Evolutionary conservation across 1,140 invertebrate species (phyloP).

Genomic region (Solen grandis): DNA sequence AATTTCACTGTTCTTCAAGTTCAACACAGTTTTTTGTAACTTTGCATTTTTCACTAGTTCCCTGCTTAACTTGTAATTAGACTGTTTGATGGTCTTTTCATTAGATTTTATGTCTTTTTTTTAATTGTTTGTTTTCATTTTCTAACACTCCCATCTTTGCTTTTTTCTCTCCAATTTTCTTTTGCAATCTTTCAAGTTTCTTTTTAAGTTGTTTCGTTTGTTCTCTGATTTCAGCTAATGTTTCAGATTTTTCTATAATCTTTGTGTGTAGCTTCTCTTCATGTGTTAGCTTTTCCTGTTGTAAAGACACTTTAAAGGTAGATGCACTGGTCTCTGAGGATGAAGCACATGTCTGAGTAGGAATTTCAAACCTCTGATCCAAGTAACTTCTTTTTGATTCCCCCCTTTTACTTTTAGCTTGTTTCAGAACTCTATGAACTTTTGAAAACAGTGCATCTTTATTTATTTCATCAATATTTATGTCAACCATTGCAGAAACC

Average conservation of each 20-base stretch:
- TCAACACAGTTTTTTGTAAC: not conserved
- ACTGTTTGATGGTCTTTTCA: not conserved
- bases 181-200: constrained; percentile 17
- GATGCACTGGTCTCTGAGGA: constrained; percentile 1
- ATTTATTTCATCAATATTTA: constrained; percentile 17
- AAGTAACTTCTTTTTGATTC: constrained; percentile 4
- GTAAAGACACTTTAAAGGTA: not conserved
- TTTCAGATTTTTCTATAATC: constrained; percentile 2
- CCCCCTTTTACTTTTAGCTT: constrained; percentile 29
- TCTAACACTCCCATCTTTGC: not conserved
- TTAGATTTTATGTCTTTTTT: not conserved
- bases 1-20: constrained; percentile 17
- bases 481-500: constrained; percentile 15
- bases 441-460: constrained; percentile 18
- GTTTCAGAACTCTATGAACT: constrained; percentile 26
- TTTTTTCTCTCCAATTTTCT: constrained; percentile 8
- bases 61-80: constrained; percentile 14
- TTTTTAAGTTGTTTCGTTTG: constrained; percentile 25
- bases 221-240: constrained; percentile 2
- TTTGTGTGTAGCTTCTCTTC: not conserved
- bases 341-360: constrained; percentile 1
- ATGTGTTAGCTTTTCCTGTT: not conserved
- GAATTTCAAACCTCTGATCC: constrained; percentile 28
- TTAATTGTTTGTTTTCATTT: constrained; percentile 2
- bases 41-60: constrained; percentile 38